These are phyloP conservation scores for Apamea crenata DNA, from an alignment of 2,888 invertebrate species.

Conservation along the genomic window DNA sequence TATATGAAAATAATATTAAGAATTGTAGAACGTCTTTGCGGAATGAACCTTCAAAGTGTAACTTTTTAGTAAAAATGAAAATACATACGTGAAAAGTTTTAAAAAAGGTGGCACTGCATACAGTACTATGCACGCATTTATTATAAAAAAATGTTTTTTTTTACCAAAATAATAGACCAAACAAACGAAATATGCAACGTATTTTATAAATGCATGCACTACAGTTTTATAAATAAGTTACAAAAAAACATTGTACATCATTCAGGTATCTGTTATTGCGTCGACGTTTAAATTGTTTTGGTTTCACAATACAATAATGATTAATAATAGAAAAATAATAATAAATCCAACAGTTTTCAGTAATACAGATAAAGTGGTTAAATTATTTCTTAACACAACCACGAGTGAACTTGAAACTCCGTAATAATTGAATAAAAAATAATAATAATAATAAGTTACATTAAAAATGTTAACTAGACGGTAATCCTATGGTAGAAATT, in stretches of 20 bases:
- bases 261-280: slow-evolving; percentile 84
- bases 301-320: slow-evolving; percentile 68
- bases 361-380: slow-evolving; percentile 59
- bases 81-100: background rate
- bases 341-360: slow-evolving; percentile 62
- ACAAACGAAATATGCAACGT: slow-evolving; percentile 46
- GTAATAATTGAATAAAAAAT: slow-evolving; percentile 54
- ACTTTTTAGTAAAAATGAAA: background rate
- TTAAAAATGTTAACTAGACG: slow-evolving; percentile 61
- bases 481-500: slow-evolving; percentile 64
- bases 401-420: slow-evolving; percentile 82
- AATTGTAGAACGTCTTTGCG: background rate
- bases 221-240: slow-evolving; percentile 70
- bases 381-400: slow-evolving; percentile 82
- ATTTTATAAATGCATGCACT: slow-evolving; percentile 66
- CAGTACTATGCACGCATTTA: background rate
- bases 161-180: slow-evolving; percentile 53
- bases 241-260: slow-evolving; percentile 81
- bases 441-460: slow-evolving; percentile 63
- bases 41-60: background rate
- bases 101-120: background rate
- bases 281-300: slow-evolving; percentile 75
- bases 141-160: background rate
- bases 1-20: background rate
- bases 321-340: slow-evolving; percentile 58